Evolutionary conservation across 1,140 invertebrate genomes (phyloP), one percentile per base, ranked within the genome.

Genomic region (Temnothorax nylanderi): DNA sequence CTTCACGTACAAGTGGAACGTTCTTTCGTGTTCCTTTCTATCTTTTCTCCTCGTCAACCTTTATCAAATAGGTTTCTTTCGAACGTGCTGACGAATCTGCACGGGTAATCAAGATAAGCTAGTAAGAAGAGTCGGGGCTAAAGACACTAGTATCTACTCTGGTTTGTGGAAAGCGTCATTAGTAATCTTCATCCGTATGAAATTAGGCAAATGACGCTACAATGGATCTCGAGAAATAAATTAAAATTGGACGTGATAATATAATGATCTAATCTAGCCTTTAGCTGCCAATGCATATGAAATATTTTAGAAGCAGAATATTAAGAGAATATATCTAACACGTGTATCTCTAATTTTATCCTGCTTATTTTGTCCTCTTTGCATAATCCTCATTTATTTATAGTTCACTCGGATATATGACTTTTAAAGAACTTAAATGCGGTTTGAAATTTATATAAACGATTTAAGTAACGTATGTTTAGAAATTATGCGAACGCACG

Each of bases 71-170:
- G 37, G 67, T 72, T 77, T 54, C 16, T 6, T 54, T 18, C 32
- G 21, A 82, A 88, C 81, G 76, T 88, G 81, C 37, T 64, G 58
- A 88, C 74, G 88, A 91, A 91, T 91, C 58, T 60, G 6, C 7
- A 11, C 64, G 41, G 87, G 16, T 26, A 74, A 91, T 91, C 90
- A 44, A 82, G 87, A 85, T 91, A 90, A 88, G 54, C 44, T 47
- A n/a, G 0, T 34, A 16, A n/a, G 18, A 78, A 56, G 44, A 75
- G 13, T 64, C 16, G 34, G 0, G 34, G 0, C 5, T 58, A n/a
- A n/a, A 21, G 58, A 71, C 44, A 2, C 44, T 67, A 54, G 67
- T 89, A 86, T 37, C 41, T 65, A 44, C 1, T 3, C 26, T 34
- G 65, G 5, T 56, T 81, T 82, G 56, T 51, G 60, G 26, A 64